Evolutionary conservation across 1,140 invertebrate species (phyloP).

Genomic region (Heliconius congener): DNA sequence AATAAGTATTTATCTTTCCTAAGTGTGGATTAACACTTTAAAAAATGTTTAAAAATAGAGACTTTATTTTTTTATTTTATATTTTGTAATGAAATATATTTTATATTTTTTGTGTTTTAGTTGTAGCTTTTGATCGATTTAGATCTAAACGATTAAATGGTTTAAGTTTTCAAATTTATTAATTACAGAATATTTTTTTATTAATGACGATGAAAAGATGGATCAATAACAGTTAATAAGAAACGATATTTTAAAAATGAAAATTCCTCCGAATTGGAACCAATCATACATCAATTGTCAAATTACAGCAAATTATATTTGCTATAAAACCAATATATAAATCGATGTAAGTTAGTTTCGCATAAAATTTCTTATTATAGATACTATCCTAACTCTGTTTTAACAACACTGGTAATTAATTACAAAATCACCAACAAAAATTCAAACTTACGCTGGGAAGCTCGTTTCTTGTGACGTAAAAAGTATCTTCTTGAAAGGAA

Average conservation of each 20-base stretch:
- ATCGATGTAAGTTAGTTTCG: neutral
- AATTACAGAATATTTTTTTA: too few species aligned
- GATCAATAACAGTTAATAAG: too few species aligned
- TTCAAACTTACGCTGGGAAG: neutral
- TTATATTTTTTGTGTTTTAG: neutral
- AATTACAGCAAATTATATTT: too few species aligned
- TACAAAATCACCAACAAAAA: conserved; percentile 11
- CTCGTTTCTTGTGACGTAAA: neutral
- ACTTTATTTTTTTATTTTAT: neutral
- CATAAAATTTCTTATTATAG: neutral
- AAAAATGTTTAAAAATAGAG: too few species aligned
- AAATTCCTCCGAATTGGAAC: too few species aligned
- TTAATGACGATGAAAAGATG: too few species aligned
- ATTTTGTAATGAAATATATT: neutral
- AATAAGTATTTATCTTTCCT: too few species aligned
- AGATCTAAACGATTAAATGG: too few species aligned
- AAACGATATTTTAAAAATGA: too few species aligned
- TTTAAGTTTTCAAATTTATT: too few species aligned
- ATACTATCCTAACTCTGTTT: neutral
- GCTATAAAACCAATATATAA: neutral
- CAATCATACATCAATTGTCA: too few species aligned
- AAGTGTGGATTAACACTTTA: too few species aligned
- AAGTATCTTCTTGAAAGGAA: conserved; percentile 8
- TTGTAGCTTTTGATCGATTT: neutral
- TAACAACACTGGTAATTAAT: conserved; percentile 8